Evolutionary conservation across 2,113 vertebrate genomes (phyloP).

Genomic region (Pavo muticus): DNA sequence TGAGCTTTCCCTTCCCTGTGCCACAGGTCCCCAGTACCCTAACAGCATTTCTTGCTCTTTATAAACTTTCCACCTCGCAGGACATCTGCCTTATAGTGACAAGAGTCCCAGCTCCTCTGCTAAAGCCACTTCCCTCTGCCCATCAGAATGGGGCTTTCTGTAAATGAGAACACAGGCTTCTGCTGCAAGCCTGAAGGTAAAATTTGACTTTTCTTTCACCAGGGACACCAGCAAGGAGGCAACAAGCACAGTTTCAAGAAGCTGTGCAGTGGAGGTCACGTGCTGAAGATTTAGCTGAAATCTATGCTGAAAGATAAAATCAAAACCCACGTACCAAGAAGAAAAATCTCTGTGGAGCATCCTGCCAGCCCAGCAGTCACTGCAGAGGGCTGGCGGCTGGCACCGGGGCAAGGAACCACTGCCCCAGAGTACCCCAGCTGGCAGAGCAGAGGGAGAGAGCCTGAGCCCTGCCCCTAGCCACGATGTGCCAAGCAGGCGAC

Average conservation of each 20-base stretch:
- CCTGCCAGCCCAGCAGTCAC: not conserved
- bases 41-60: not conserved
- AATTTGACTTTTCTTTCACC: not conserved
- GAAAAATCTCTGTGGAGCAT: not conserved
- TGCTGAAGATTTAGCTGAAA: not conserved
- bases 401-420: fast-evolving
- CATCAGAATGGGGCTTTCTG: not conserved
- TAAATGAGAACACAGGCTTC: not conserved
- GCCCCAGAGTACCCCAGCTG: not conserved
- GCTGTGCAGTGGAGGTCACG: not conserved
- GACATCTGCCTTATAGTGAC: not conserved
- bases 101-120: not conserved
- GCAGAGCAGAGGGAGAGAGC: not conserved
- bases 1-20: not conserved
- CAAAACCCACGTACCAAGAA: not conserved
- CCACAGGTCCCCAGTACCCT: not conserved
- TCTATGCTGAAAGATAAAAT: not conserved
- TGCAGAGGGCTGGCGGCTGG: fast-evolving
- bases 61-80: not conserved
- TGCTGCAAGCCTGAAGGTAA: not conserved
- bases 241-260: not conserved
- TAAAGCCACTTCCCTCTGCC: not conserved
- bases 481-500: not conserved
- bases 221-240: not conserved
- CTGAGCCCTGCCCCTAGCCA: not conserved